Percentiles rank a stretch among this genome's conserved stretches.
Evolutionary conservation across 2,888 invertebrate species (phyloP).

Genomic region (Synergus umbraculus): DNA sequence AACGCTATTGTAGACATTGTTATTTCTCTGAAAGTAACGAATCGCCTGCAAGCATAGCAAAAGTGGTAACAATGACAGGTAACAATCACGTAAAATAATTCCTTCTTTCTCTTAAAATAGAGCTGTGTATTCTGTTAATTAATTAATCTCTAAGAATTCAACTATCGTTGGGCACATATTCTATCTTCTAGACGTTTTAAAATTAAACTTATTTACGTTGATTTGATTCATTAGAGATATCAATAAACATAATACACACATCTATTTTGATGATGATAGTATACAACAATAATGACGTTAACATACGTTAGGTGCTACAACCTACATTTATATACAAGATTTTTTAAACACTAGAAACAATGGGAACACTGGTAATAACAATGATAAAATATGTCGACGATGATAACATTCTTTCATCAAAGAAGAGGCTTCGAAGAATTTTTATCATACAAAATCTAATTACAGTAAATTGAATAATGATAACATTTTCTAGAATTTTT

Average conservation of each 20-base stretch:
- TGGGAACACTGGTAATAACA: constrained; percentile 38
- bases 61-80: constrained; percentile 25
- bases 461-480: neutral
- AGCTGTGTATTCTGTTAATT: constrained; percentile 12
- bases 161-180: neutral
- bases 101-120: constrained; percentile 20
- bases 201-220: neutral
- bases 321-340: constrained; percentile 37
- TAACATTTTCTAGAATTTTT: neutral
- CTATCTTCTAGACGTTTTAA: neutral
- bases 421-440: neutral
- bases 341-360: constrained; percentile 32
- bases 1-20: constrained; percentile 42
- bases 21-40: constrained; percentile 33
- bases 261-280: constrained; percentile 1
- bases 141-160: neutral
- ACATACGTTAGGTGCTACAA: constrained; percentile 18
- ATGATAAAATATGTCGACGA: constrained; percentile 49
- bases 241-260: constrained; percentile 18
- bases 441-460: constrained; percentile 2
- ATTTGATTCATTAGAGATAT: neutral
- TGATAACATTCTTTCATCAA: constrained; percentile 44
- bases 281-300: constrained; percentile 32
- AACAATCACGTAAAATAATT: constrained; percentile 11
- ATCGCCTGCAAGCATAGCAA: constrained; percentile 26